Evolutionary conservation across 2,797 vertebrate genomes (phyloP), one percentile per base, ranked within the genome.

Genomic region (Threskiornis aethiopicus): DNA sequence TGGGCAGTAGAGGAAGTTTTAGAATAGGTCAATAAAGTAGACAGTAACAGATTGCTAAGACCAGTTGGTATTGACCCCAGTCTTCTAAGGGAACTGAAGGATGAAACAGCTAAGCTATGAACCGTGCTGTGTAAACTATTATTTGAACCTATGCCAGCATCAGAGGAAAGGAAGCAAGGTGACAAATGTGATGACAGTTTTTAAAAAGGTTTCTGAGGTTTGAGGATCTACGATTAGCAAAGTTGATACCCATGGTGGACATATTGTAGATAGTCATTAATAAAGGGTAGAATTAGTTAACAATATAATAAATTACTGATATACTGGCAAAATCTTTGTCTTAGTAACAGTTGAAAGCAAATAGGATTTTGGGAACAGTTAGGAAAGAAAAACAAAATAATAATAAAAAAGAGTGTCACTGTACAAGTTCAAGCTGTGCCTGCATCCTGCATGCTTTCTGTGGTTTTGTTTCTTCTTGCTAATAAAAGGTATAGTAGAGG

Each of bases 21-120:
- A 62, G 49, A 75, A 51, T 69, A 91, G 77, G 51, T 79, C 57
- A 73, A 35, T 95, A 64, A 93, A 91, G 58, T 94, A 91, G 70
- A 89, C 83, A 82, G 88, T 84, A 90, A 95, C 93, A 94, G 90
- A 93, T 93, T 94, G 77, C 73, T 87, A 71, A 44, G 54, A 87
- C 55, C 58, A 84, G 58, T 51, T 95, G 83, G 35, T 95, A 58
- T 92, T 96, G 92, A 94, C 83, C 58, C 39, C 41, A 57, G 80
- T 59, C 81, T 91, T 93, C 70, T 69, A 31, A 84, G 42, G 59
- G 69, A 96, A 91, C 83, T 95, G 77, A 95, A 86, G 85, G 72
- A 87, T 95, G 88, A 96, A 95, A 79, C 14, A 87, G 33, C 58
- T 89, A 70, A 91, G 65, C 79, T 87, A 18, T 91, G 76, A 90